phyloP scores from a whole-genome alignment of 1,140 invertebrate species.

The Globodera ellingtonae region DNA sequence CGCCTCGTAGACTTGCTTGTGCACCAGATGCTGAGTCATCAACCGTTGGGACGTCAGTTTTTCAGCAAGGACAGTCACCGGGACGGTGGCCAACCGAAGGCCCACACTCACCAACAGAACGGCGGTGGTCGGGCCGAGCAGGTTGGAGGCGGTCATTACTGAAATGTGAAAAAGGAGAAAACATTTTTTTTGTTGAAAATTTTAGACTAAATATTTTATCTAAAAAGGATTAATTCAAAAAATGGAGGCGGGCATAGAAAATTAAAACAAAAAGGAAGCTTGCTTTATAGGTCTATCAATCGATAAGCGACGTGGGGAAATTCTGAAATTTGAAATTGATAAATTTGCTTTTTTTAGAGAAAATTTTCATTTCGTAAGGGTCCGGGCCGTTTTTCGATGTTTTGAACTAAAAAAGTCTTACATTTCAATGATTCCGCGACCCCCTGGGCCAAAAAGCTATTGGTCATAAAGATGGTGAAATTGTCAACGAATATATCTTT shows the following conservation, averaged over 20 bases:
- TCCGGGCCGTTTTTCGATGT: too few relatives aligned
- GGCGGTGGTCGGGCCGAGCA: not conserved
- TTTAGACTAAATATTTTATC: too few relatives aligned
- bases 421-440: not conserved
- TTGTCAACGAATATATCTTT: not conserved
- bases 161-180: not conserved
- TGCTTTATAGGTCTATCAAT: too few relatives aligned
- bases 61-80: conserved; percentile 36
- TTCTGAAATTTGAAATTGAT: too few relatives aligned
- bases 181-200: too few relatives aligned
- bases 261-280: too few relatives aligned
- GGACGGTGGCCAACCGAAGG: not conserved
- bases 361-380: too few relatives aligned
- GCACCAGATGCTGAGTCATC: conserved; percentile 30
- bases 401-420: not conserved
- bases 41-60: conserved; percentile 51
- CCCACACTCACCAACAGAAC: not conserved
- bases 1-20: conserved; percentile 21
- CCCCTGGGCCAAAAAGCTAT: not conserved
- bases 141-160: not conserved
- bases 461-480: not conserved
- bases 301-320: too few relatives aligned
- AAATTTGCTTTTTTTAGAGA: too few relatives aligned
- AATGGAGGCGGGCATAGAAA: too few relatives aligned
- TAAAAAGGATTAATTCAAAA: too few relatives aligned